Evolutionary conservation across 1,140 invertebrate species (phyloP).

Genomic region (Ptiloglossa arizonensis): DNA sequence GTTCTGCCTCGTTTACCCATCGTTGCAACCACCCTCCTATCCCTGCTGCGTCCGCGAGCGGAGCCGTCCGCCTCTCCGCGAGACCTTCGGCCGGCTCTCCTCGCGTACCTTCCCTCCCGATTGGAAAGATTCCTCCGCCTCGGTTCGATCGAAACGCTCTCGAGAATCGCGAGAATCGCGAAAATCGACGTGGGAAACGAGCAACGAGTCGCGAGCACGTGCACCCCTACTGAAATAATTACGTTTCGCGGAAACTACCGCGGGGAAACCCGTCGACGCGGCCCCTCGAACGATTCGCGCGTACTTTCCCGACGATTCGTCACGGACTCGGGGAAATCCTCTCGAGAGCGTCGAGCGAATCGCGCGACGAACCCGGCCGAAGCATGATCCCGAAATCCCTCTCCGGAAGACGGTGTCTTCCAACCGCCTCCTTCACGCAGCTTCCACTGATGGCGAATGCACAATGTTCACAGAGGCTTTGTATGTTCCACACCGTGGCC

Average conservation of each 20-base stretch:
- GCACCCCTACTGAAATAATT: background rate
- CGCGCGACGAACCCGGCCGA: slow-evolving; percentile 40
- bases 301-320: slow-evolving; percentile 24
- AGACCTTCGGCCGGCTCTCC: background rate
- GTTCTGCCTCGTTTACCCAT: slow-evolving; percentile 36
- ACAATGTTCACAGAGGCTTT: slow-evolving; percentile 81
- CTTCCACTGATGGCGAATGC: slow-evolving; percentile 76
- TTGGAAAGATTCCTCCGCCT: background rate
- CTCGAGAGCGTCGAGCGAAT: background rate
- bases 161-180: background rate
- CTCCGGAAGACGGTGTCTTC: slow-evolving; percentile 29
- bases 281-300: background rate
- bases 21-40: slow-evolving; percentile 14
- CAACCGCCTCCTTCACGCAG: slow-evolving; percentile 60
- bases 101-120: background rate
- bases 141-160: background rate
- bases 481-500: slow-evolving; percentile 76
- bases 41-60: background rate
- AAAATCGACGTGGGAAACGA: background rate
- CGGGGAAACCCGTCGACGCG: slow-evolving; percentile 10
- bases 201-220: slow-evolving; percentile 8
- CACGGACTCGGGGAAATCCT: no score
- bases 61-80: background rate
- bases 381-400: slow-evolving; percentile 33
- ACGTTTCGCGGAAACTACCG: background rate